A percentile compares a stretch with the other conserved stretches of the same genome.
These are phyloP conservation scores for Trachymyrmex cornetzi DNA, from an alignment of 1,140 invertebrate genomes.

Conservation along the genomic window DNA sequence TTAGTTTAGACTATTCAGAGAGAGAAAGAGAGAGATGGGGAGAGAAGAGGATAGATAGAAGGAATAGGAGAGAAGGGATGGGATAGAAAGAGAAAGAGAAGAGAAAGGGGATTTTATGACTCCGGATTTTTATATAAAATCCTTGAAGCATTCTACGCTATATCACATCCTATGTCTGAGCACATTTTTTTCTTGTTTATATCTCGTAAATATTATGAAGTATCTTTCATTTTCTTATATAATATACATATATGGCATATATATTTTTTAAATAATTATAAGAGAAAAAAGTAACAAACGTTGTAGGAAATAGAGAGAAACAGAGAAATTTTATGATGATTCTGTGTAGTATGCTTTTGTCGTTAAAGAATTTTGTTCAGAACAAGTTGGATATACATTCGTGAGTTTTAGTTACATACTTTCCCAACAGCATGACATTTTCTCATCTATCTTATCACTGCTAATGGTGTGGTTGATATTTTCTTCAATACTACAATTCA, in stretches of 20 bases:
- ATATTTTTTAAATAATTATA: slow-evolving; percentile 47
- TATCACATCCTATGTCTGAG: slow-evolving; percentile 86
- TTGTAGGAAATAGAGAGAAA: slow-evolving; percentile 68
- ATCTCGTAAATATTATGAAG: slow-evolving; percentile 63
- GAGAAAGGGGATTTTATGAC: slow-evolving; percentile 63
- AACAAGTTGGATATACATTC: slow-evolving; percentile 56
- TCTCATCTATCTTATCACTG: not conserved
- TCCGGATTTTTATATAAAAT: slow-evolving; percentile 83
- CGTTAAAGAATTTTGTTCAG: slow-evolving; percentile 27
- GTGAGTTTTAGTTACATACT: slow-evolving; percentile 48
- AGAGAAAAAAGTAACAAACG: slow-evolving; percentile 58
- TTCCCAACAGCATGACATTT: slow-evolving; percentile 85
- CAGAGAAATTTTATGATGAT: slow-evolving; percentile 48
- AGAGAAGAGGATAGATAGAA: not conserved
- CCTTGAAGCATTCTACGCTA: slow-evolving; percentile 83
- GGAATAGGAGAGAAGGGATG: not conserved
- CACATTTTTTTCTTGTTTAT: slow-evolving; percentile 77
- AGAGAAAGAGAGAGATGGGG: slow-evolving; percentile 3
- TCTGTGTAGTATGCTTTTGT: slow-evolving; percentile 36
- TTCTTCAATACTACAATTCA: slow-evolving; percentile 38
- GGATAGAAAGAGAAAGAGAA: slow-evolving; percentile 50
- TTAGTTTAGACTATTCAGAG: slow-evolving; percentile 48
- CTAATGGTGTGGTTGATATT: not conserved
- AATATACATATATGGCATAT: slow-evolving; percentile 63
- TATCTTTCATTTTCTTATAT: slow-evolving; percentile 40